A percentile compares a stretch with the other conserved stretches of the same genome.
Conservation (phyloP, 2,113 vertebrate genomes). For the Ciconia stormi region DNA sequence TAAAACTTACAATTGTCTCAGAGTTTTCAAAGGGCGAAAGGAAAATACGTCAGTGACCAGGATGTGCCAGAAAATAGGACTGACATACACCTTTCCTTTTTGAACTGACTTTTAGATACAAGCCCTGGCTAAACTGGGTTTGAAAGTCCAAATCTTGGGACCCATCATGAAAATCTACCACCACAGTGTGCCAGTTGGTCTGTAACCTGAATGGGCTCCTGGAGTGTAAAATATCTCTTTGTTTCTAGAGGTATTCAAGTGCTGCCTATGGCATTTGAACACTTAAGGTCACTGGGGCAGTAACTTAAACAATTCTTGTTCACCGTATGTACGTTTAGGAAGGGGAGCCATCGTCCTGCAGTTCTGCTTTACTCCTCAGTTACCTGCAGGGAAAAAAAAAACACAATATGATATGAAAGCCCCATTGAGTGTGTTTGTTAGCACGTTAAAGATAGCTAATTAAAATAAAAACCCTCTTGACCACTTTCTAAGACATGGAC, state of each 20-base stretch:
- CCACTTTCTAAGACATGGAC: not conserved
- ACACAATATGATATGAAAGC: not conserved
- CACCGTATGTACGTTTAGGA: rapidly evolving
- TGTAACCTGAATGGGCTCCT: not conserved
- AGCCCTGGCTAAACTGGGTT: not conserved
- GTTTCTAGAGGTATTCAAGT: not conserved
- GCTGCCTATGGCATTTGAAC: not conserved
- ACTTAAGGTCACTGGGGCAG: not conserved
- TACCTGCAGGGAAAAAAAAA: not conserved
- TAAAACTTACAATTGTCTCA: not conserved
- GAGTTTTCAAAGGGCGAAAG: not conserved
- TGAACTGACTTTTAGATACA: not conserved
- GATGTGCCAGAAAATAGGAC: not conserved
- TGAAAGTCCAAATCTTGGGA: not conserved
- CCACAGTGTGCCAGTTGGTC: not conserved
- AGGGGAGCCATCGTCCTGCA: not conserved
- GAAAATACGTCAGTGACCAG: not conserved
- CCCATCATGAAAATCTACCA: not conserved
- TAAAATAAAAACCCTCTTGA: not conserved
- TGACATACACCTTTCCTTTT: not conserved
- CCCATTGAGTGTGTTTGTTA: not conserved
- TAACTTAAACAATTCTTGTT: not conserved
- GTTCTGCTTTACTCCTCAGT: not conserved
- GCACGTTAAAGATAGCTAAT: not conserved
- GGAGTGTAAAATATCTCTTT: not conserved